phyloP scores from a whole-genome alignment of 2,113 vertebrate species.

The Lonchura striata region DNA sequence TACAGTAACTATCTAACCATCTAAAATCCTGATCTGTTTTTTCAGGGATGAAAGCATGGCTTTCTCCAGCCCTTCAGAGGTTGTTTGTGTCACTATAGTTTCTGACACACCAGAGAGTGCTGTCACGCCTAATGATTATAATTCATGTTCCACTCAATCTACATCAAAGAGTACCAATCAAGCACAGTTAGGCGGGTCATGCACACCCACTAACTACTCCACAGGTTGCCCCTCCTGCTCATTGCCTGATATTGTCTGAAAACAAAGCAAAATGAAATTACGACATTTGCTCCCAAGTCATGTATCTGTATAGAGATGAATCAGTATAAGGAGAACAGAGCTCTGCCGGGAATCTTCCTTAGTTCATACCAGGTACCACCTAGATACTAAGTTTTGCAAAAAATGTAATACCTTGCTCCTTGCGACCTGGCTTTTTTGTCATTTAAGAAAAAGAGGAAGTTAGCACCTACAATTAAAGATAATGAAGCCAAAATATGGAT shows the following conservation, averaged over 20 bases:
- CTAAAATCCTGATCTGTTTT: not conserved
- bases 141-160: not conserved
- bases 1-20: not conserved
- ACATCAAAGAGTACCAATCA: not conserved
- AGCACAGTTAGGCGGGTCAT: not conserved
- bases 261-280: not conserved
- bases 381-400: not conserved
- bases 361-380: not conserved
- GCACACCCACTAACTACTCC: not conserved
- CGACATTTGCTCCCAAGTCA: not conserved
- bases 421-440: not conserved
- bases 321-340: not conserved
- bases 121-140: accelerated
- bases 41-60: not conserved
- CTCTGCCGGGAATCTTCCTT: not conserved
- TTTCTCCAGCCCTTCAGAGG: not conserved
- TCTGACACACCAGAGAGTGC: not conserved
- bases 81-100: not conserved
- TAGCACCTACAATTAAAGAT: not conserved
- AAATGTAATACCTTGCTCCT: not conserved
- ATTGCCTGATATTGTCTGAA: not conserved
- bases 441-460: not conserved
- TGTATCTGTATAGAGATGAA: not conserved
- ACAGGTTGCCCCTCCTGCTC: not conserved
- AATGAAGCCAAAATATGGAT: not conserved